These are phyloP conservation scores for Cephus nigrinus DNA, from an alignment of 2,888 invertebrate genomes.

Conservation along the genomic window DNA sequence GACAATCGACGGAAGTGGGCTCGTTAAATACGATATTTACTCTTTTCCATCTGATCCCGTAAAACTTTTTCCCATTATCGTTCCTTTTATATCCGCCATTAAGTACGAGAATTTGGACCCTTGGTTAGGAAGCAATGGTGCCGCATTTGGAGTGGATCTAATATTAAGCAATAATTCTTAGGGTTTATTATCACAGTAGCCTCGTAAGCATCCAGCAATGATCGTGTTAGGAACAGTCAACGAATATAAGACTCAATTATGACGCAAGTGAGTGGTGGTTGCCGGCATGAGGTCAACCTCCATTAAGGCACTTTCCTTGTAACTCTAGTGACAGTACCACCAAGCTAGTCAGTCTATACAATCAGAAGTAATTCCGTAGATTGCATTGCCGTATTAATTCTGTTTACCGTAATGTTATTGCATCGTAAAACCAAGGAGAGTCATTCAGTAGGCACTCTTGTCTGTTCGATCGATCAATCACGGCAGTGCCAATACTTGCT, in stretches of 20 bases:
- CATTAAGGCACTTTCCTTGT: background rate
- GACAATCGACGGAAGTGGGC: background rate
- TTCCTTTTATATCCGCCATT: background rate
- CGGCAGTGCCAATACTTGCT: background rate
- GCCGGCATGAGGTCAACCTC: background rate
- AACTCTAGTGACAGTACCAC: background rate
- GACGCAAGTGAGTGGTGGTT: background rate
- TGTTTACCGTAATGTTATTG: background rate
- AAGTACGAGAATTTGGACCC: background rate
- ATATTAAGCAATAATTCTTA: background rate
- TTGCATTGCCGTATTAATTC: background rate
- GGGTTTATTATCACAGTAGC: background rate
- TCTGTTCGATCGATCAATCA: background rate
- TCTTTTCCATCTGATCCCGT: background rate
- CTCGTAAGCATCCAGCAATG: background rate
- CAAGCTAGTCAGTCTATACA: background rate
- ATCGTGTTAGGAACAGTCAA: background rate
- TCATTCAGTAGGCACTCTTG: background rate
- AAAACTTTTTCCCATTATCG: background rate
- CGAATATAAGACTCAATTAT: background rate
- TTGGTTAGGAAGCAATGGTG: background rate
- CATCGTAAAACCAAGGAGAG: background rate
- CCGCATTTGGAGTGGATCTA: background rate
- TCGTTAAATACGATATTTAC: background rate
- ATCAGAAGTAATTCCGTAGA: background rate